These are phyloP conservation scores for Saimiri boliviensis DNA, from an alignment of 2,113 vertebrate species.

Conservation along the genomic window DNA sequence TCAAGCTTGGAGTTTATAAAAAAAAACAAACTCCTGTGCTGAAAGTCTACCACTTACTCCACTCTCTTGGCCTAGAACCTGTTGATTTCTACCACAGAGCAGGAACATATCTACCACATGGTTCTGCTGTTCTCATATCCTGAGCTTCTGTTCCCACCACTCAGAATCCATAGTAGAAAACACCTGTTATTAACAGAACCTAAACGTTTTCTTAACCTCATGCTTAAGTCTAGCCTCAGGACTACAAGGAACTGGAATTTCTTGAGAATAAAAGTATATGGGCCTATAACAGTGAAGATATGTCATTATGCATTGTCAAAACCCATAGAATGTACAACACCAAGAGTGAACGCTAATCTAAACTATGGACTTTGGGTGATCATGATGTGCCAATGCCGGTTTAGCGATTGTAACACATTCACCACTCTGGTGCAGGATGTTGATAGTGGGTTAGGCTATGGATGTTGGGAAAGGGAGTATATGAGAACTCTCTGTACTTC, in stretches of 20 bases:
- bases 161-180: neutral
- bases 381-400: accelerated
- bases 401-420: neutral
- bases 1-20: neutral
- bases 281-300: neutral
- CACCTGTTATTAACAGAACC: neutral
- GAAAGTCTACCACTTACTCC: neutral
- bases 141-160: neutral
- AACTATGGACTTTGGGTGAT: neutral
- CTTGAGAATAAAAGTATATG: neutral
- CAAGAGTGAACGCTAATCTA: neutral
- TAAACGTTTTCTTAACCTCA: neutral
- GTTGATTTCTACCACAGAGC: neutral
- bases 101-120: neutral
- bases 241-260: neutral
- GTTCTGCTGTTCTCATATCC: neutral
- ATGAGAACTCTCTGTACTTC: neutral
- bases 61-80: neutral
- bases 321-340: neutral
- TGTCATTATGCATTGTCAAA: neutral
- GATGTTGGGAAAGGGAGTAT: no score
- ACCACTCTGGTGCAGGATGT: neutral
- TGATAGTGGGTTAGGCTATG: neutral
- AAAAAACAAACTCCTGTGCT: neutral
- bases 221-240: neutral